A percentile compares a stretch with the other conserved stretches of the same genome.
Evolutionary conservation across 2,888 invertebrate genomes (phyloP).

Genomic region (Tribolium freemani): DNA sequence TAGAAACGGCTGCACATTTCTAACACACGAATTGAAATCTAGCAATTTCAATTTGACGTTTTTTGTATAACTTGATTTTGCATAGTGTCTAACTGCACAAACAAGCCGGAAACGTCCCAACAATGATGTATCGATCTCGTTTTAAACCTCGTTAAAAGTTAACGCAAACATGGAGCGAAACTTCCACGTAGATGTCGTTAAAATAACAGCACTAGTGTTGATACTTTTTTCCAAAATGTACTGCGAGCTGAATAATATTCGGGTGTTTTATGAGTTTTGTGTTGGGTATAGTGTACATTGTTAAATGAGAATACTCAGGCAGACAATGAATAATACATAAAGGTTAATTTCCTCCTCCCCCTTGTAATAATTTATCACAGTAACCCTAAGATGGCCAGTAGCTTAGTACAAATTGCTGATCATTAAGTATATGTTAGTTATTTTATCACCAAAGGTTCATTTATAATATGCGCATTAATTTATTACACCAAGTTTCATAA

Average conservation of each 20-base stretch:
- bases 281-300: not conserved
- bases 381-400: constrained; percentile 26
- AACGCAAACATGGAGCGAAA: not conserved
- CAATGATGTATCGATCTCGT: not conserved
- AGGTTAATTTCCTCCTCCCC: constrained; percentile 25
- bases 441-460: constrained; percentile 20
- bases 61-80: not conserved
- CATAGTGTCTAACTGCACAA: not conserved
- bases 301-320: constrained; percentile 8
- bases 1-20: not conserved
- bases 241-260: not conserved
- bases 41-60: not conserved
- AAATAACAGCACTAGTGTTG: not conserved
- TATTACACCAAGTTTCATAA: constrained; percentile 15
- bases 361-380: constrained; percentile 18
- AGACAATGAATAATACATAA: constrained; percentile 28
- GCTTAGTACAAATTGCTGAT: constrained; percentile 21
- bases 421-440: constrained; percentile 27
- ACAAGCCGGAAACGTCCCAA: not conserved
- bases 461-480: constrained; percentile 16
- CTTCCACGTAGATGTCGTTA: not conserved
- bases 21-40: not conserved
- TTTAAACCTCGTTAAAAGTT: constrained; percentile 7
- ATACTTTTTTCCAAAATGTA: not conserved
- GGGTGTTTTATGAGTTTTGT: not conserved